A percentile compares a stretch with the other conserved stretches of the same genome.
Evolutionary conservation across 2,113 vertebrate genomes (phyloP).

Genomic region (Syngnathus floridae): DNA sequence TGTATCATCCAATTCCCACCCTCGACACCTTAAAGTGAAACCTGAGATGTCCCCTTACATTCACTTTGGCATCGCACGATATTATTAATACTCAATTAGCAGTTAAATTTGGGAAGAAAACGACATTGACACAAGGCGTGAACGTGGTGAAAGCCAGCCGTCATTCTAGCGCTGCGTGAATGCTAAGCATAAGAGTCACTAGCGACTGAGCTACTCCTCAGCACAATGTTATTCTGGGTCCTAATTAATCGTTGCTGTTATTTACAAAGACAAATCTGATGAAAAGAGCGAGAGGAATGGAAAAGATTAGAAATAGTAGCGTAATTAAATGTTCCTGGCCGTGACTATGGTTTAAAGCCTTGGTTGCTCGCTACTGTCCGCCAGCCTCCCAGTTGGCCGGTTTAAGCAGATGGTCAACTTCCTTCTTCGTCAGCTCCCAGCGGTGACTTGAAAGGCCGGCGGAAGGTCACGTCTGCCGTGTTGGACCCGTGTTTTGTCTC

Average conservation of each 20-base stretch:
- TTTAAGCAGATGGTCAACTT: conserved; percentile 62
- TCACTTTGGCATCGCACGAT: too few species aligned
- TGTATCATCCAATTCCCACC: too few species aligned
- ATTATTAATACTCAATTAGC: too few species aligned
- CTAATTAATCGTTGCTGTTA: not conserved
- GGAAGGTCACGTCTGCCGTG: conserved; percentile 65
- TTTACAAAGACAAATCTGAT: conserved; percentile 1
- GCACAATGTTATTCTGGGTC: not conserved
- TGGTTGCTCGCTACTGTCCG: conserved; percentile 10
- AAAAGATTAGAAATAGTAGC: not conserved
- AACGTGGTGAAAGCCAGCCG: too few species aligned
- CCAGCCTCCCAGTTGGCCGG: conserved; percentile 35
- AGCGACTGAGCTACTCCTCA: too few species aligned
- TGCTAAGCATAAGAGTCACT: too few species aligned
- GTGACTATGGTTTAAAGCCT: conserved; percentile 14
- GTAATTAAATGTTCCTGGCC: not conserved
- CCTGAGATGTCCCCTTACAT: too few species aligned
- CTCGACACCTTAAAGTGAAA: too few species aligned
- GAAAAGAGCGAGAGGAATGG: not conserved
- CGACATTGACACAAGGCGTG: too few species aligned
- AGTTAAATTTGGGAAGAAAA: too few species aligned
- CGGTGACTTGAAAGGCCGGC: conserved; percentile 53
- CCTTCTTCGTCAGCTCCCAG: conserved; percentile 52
- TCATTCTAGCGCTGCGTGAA: too few species aligned
- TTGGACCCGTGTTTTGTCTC: conserved; percentile 49